Evolutionary conservation across 2,888 invertebrate genomes (phyloP), one percentile per base, ranked within the genome.

Genomic region (Aethes cnicana): DNA sequence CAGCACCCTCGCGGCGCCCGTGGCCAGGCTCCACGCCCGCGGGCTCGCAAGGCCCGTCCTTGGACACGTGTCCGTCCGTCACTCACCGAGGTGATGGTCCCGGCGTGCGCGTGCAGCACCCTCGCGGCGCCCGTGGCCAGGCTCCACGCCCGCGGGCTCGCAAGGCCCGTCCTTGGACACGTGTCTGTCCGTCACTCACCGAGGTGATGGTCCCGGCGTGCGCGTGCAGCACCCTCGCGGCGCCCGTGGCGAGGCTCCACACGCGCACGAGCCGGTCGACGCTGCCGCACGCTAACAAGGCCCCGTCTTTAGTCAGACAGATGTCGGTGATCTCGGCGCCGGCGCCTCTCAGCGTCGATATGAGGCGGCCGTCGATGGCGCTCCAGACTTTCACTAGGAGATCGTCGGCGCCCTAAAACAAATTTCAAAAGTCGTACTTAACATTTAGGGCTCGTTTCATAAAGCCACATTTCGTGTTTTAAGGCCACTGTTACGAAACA

Each of bases 311-410:
- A 72, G 96, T 96, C 11, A 98, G 94, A 57, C 97, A 96, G 74
- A 99, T 95, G 84, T 99, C 99, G 37, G 98, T 97, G 64, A 99
- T 98, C 92, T 99, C 98, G 0, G 96, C 95, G 3, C 95, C 95
- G 37, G 98, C 97, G 20, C 99, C 99, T 21, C 99, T 93, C 66
- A 98, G 92, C n/a, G 98, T 97, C 3, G 95, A 94, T 58, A 98
- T 81, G 39, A 99, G 91, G 1, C 98, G 93, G 0, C 98, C 98
- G 78, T 96, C 96, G 12, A 91, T 73, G 0, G 96, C 94, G 70
- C 96, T 95, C 99, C 99, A 99, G 47, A 99, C 93, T 91, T 99
- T 99, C 9, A 99, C 95, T 20, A 99, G 91, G 58, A 96, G 91
- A 86, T 99, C 99, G 84, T 99, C 99, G 7, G 98, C 98, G 35